These are phyloP conservation scores for Amazona guildingii DNA, from an alignment of 2,113 vertebrate genomes.

Conservation along the genomic window DNA sequence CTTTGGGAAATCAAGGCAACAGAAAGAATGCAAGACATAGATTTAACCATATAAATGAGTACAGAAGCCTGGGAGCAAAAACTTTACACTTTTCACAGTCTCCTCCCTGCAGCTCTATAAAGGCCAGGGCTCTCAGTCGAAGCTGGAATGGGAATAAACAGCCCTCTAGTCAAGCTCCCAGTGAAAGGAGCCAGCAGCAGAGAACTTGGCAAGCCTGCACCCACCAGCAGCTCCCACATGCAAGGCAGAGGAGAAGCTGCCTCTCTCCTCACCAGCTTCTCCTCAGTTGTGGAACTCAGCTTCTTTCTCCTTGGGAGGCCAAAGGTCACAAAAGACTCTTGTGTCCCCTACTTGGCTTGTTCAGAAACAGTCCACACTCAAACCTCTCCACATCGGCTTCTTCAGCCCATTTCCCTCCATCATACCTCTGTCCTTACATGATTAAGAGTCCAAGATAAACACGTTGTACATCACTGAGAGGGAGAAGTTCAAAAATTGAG, in stretches of 20 bases:
- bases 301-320: not conserved
- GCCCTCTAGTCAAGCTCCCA: not conserved
- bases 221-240: not conserved
- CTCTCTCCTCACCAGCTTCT: not conserved
- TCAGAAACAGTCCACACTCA: not conserved
- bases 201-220: not conserved
- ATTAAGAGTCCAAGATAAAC: not conserved
- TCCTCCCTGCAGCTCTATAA: not conserved
- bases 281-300: not conserved
- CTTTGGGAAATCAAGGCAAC: not conserved
- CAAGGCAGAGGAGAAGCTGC: not conserved
- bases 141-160: slow-evolving; percentile 24
- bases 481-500: not conserved
- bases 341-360: not conserved
- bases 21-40: not conserved
- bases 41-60: not conserved
- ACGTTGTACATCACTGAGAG: not conserved
- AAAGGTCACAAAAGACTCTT: not conserved
- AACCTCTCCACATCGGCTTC: not conserved
- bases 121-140: not conserved
- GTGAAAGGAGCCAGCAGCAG: not conserved
- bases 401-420: not conserved
- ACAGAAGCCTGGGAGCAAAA: not conserved
- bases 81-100: not conserved
- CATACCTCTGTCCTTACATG: not conserved